A percentile compares a stretch with the other conserved stretches of the same genome.
phyloP scores from a whole-genome alignment of 2,888 invertebrate genomes.

The Theretra japonica region DNA sequence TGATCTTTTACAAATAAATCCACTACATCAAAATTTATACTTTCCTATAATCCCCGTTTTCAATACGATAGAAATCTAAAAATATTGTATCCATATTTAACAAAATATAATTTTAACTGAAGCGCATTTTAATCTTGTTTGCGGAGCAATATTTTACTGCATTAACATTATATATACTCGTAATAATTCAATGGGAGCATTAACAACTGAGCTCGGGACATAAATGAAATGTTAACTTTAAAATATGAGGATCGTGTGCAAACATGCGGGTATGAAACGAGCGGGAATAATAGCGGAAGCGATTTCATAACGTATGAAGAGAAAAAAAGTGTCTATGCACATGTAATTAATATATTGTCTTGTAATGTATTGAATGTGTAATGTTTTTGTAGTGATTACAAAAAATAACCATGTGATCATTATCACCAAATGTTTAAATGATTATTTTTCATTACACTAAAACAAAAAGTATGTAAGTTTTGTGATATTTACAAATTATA shows the following conservation, averaged over 20 bases:
- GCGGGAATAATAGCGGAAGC: background rate
- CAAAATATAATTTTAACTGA: slow-evolving; percentile 30
- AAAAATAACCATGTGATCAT: no score
- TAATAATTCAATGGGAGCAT: slow-evolving; percentile 76
- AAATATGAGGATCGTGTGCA: slow-evolving; percentile 61
- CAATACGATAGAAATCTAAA: slow-evolving; percentile 20
- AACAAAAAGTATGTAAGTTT: no score
- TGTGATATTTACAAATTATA: no score
- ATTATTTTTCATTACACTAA: no score
- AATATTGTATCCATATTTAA: slow-evolving; percentile 15
- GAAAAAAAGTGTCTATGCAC: no score
- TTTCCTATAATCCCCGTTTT: slow-evolving; percentile 10
- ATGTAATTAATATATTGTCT: no score
- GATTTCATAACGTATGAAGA: background rate
- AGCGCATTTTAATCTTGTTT: slow-evolving; percentile 56
- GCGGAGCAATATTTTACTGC: slow-evolving; percentile 71
- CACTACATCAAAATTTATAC: background rate
- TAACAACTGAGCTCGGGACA: slow-evolving; percentile 55
- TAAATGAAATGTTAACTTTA: slow-evolving; percentile 70
- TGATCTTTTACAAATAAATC: background rate
- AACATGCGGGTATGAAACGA: slow-evolving; percentile 35
- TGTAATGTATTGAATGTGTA: no score
- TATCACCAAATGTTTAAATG: no score
- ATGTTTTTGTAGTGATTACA: no score
- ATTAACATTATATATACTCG: slow-evolving; percentile 73